Base-by-base conservation (phyloP, 2,888 invertebrate species). In the Cataglyphis livida region DNA sequence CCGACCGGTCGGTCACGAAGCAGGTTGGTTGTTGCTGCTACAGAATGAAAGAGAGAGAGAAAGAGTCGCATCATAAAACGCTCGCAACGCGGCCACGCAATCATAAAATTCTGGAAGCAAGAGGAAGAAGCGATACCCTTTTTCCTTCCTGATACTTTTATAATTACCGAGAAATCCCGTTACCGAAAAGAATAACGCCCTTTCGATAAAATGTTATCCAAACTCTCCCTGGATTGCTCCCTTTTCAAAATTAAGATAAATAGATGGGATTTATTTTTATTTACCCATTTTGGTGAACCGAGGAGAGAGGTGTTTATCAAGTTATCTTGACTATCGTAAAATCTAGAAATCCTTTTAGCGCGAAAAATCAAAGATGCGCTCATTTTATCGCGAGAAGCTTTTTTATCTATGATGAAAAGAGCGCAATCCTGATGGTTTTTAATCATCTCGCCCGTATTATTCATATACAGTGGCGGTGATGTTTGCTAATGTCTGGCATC, bases 101-200 rank as follows among this genome's bases (percentile, higher is more conserved):
- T 76, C 83, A 70, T 84, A 84, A 84, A 84, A 84, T 62, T 76
- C 83, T 21, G 38, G 12, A 35, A 35, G 35, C 54, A 12, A 54
- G 35, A 65, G 38, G 38, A 65, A 54, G 76, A 76, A 57, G 38
- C 75, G 54, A 25, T 57, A n/a, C 44, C 18, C 38, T 41, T 25
- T 44, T 44, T 75, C 57, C 32, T 65, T 82, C 65, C 41, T 57
- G 25, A 0, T 38, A 44, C 64, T 38, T 38, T 76, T 25, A 18
- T 38, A 21, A 21, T 21, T 21, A 28, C 54, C n/a, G 54, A 51
- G 54, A 54, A 76, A 76, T 76, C 76, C 54, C 65, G 75, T 32
- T 61, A 5, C 35, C 21, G 51, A 64, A 35, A 21, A 62, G 2
- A 28, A 32, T 18, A 48, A 12, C 38, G 44, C 21, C 74, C 21